Evolutionary conservation across 1,140 invertebrate genomes (phyloP).

Genomic region (Bombus waltoni): DNA sequence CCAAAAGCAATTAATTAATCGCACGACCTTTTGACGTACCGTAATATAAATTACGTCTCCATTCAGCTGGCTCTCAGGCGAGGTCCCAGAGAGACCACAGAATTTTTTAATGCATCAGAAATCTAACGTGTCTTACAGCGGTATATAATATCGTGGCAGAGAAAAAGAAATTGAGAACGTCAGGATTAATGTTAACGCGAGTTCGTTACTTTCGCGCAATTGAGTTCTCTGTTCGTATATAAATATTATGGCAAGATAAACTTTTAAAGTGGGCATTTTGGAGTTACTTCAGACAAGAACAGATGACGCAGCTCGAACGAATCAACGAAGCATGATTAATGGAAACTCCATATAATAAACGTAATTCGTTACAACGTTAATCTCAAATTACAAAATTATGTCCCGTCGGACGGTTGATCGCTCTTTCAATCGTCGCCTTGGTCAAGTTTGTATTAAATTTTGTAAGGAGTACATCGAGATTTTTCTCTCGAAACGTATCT

Average conservation of each 20-base stretch:
- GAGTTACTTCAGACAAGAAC: background rate
- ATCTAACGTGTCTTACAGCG: constrained; percentile 16
- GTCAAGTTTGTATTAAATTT: background rate
- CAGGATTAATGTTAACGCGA: constrained; percentile 34
- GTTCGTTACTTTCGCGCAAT: constrained; percentile 38
- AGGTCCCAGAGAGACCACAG: background rate
- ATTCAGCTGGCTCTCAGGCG: constrained; percentile 36
- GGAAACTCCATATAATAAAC: background rate
- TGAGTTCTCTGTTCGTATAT: background rate
- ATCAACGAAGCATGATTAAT: background rate
- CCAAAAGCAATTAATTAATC: constrained; percentile 52
- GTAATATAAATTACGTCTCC: constrained; percentile 53
- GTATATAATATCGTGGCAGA: background rate
- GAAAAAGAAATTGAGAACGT: background rate
- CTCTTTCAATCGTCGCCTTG: background rate
- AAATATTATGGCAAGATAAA: background rate
- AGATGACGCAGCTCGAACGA: background rate
- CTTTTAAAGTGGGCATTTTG: background rate
- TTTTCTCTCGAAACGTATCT: background rate
- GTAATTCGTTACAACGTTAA: background rate
- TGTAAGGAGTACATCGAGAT: background rate
- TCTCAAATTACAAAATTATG: background rate
- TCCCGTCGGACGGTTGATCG: background rate
- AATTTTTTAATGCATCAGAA: constrained; percentile 52
- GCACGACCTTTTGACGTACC: constrained; percentile 51